Evolutionary conservation across 2,888 invertebrate genomes (phyloP), one percentile per base, ranked within the genome.

Genomic region (Pachliopta kotzebuea): DNA sequence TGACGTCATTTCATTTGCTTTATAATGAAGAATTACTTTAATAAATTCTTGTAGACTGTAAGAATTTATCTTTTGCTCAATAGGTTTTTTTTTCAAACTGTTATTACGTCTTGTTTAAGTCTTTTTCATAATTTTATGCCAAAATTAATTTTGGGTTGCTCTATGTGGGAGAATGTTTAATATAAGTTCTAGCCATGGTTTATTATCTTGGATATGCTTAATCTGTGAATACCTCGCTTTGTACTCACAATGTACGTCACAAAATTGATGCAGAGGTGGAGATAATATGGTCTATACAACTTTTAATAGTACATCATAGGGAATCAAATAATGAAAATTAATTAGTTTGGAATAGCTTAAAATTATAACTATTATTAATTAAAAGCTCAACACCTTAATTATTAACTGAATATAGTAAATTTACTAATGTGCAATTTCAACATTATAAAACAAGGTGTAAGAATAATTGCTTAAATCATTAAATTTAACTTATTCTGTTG

Each of bases 161-260:
- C 21, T 54, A 49, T 58, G 45, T 31, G 29, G 1, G 18, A 60
- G 65, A 65, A 65, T 65, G 57, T 65, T 61, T 61, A 65, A 65
- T 65, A 65, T 57, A 42, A 52, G 42, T 56, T 23, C 29, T 29
- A 37, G 54, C 54, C 56, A 29, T 17, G 21, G 62, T 49, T 52
- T 56, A 53, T 65, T 31, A 7, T 31, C 57, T 24, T 17, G 24
- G 20, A 26, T 21, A 37, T 37, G 14, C 60, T 65, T 61, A 61
- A 54, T 45, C 45, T 45, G 45, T 45, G 45, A 37, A 37, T 37
- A 37, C 37, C 37, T 37, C 17, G 37, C 37, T 37, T 37, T 37
- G 37, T 37, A 37, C 37, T 9, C 11, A 37, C 14, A 37, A 37
- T 37, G 14, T 37, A 9, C 14, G 14, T 37, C 29, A 29, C 31